These are phyloP conservation scores for Neomorphus geoffroyi DNA, from an alignment of 2,797 vertebrate genomes.

Conservation along the genomic window DNA sequence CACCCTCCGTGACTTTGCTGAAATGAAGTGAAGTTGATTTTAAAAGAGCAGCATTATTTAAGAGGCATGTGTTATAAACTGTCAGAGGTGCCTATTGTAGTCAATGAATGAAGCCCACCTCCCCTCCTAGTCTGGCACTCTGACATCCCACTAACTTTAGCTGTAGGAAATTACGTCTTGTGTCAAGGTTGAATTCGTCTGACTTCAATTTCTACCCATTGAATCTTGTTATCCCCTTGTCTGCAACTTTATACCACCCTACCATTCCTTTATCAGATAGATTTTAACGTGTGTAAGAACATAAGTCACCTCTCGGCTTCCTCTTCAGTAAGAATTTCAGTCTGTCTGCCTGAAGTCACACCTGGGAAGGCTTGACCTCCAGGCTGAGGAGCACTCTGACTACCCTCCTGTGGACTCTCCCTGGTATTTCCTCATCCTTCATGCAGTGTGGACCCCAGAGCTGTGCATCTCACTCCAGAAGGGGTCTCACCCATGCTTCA, in stretches of 20 bases:
- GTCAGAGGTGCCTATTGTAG: neutral
- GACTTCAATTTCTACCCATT: neutral
- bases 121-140: neutral
- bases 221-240: neutral
- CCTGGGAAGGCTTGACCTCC: neutral
- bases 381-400: neutral
- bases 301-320: neutral
- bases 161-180: neutral
- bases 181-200: neutral
- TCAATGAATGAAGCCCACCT: rapidly evolving
- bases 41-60: neutral
- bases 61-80: neutral
- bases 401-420: neutral
- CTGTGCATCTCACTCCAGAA: neutral
- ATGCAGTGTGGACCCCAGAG: rapidly evolving
- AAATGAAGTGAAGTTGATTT: neutral
- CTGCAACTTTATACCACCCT: neutral
- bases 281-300: neutral
- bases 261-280: neutral
- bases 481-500: neutral
- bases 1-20: rapidly evolving
- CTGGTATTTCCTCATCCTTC: neutral
- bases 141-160: neutral
- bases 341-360: neutral
- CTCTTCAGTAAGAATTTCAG: neutral